phyloP scores from a whole-genome alignment of 1,140 invertebrate genomes.

The Zaprionus capensis region DNA sequence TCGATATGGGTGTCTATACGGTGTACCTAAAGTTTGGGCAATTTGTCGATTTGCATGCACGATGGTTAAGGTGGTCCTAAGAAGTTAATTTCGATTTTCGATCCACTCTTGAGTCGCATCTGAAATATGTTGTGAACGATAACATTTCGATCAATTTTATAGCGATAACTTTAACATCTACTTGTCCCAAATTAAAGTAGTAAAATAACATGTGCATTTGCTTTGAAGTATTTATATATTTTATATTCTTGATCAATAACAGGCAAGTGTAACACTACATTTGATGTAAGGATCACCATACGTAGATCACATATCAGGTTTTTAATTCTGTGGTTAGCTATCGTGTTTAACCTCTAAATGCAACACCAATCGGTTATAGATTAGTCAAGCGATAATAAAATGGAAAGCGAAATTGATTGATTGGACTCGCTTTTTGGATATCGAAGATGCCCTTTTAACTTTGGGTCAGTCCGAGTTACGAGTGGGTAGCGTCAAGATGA shows the following conservation, averaged over 20 bases:
- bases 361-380: neutral
- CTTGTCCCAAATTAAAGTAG: neutral
- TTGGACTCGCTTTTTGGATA: neutral
- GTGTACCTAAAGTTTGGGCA: conserved; percentile 35
- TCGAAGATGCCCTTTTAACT: neutral
- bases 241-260: neutral
- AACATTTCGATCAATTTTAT: neutral
- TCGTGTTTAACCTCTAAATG: too few species aligned
- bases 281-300: too few species aligned
- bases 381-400: neutral
- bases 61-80: conserved; percentile 53
- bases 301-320: too few species aligned
- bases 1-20: conserved; percentile 41
- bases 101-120: too few species aligned
- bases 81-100: neutral
- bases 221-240: neutral
- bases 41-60: conserved; percentile 20
- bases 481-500: conserved; percentile 2
- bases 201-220: neutral
- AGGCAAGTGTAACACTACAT: too few species aligned
- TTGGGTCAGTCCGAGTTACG: conserved; percentile 25
- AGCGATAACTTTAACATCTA: neutral
- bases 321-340: too few species aligned
- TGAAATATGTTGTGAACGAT: conserved; percentile 6
- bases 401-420: neutral